Conservation (phyloP, 1,140 invertebrate genomes). For the Delia radicum region DNA sequence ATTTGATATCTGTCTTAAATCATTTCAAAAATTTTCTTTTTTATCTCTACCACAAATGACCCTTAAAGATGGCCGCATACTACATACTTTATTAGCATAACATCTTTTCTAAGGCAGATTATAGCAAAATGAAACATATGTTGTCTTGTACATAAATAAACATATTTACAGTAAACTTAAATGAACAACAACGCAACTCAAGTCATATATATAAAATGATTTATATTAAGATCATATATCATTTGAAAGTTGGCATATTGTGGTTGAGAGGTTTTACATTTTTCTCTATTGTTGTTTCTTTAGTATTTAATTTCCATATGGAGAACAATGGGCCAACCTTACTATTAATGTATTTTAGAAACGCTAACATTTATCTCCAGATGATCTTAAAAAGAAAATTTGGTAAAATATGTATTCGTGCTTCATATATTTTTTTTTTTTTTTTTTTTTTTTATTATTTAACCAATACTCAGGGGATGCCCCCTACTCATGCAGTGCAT, state of each 20-base stretch:
- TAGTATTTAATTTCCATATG: not conserved
- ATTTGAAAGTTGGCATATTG: not conserved
- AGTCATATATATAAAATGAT: not conserved
- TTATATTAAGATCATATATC: conserved; percentile 2
- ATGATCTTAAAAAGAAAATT: no score
- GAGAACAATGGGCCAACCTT: no score
- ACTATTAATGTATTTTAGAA: no score
- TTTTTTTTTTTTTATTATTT: no score
- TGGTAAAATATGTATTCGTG: no score
- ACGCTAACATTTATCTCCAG: no score
- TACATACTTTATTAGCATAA: not conserved
- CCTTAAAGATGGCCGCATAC: no score
- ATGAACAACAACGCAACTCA: not conserved
- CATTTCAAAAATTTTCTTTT: no score
- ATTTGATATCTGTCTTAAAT: no score
- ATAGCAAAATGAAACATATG: not conserved
- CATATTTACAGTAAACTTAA: not conserved
- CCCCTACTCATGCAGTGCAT: no score
- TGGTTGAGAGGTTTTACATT: not conserved
- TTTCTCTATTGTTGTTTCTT: not conserved
- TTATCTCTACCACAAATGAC: not conserved
- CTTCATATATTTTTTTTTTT: no score
- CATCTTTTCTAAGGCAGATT: not conserved
- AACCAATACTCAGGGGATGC: no score
- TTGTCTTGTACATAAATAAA: not conserved